These are phyloP conservation scores for Eumacrocentrus americanus DNA, from an alignment of 2,888 invertebrate species.

Conservation along the genomic window DNA sequence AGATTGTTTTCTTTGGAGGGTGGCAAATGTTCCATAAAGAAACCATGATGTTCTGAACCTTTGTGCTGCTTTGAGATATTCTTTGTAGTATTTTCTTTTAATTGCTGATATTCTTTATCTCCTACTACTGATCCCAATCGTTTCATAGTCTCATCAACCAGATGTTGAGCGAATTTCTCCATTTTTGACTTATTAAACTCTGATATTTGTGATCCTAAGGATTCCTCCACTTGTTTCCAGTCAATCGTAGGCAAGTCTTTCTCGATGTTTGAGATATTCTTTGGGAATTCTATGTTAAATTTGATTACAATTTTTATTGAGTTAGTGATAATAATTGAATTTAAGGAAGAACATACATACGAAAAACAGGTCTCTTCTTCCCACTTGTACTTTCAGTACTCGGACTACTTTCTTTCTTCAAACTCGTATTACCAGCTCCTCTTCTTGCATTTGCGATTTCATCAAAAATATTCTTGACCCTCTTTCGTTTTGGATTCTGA, in stretches of 20 bases:
- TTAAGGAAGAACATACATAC: conserved; percentile 4
- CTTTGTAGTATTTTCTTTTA: background rate
- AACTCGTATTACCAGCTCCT: background rate
- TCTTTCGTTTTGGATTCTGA: conserved; percentile 10
- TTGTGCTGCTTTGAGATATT: background rate
- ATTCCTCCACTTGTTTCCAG: conserved; percentile 30
- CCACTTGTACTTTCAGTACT: conserved; percentile 15
- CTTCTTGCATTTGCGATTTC: background rate
- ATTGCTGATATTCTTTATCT: background rate
- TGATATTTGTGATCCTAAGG: conserved; percentile 26
- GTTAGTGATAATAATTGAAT: background rate
- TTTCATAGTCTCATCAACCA: conserved; percentile 34
- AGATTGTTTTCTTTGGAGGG: conserved; percentile 25
- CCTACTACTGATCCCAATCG: conserved; percentile 29
- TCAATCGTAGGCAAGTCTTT: conserved; percentile 30
- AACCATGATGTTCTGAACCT: conserved; percentile 5
- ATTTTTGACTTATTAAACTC: conserved; percentile 26
- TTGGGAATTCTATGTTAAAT: too few relatives aligned
- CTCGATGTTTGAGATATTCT: background rate
- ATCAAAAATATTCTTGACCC: conserved; percentile 17
- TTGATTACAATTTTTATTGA: background rate
- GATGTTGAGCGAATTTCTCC: conserved; percentile 31
- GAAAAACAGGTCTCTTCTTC: background rate
- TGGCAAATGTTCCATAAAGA: conserved; percentile 29
- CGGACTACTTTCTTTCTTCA: conserved; percentile 5